phyloP scores from a whole-genome alignment of 2,888 invertebrate species.

The Cheilosia vulpina region DNA sequence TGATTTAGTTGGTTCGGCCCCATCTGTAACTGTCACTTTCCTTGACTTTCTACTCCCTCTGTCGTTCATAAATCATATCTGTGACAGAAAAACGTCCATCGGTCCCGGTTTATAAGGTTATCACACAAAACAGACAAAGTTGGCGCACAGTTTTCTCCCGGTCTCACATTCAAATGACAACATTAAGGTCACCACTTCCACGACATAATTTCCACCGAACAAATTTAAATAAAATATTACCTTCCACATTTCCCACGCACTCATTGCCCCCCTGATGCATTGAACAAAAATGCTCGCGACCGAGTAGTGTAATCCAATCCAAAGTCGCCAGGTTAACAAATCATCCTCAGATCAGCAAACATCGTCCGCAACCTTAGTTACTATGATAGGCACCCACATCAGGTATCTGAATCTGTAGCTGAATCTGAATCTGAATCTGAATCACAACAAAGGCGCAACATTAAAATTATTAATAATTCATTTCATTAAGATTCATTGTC shows the following conservation, averaged over 20 bases:
- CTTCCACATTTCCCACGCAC: conserved; percentile 45
- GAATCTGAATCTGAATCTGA: too few species aligned
- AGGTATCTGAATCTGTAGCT: conserved; percentile 14
- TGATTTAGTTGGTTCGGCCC: too few species aligned
- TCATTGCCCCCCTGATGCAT: conserved; percentile 26
- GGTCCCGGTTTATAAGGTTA: too few species aligned
- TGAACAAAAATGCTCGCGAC: conserved; percentile 1
- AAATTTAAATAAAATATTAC: conserved; percentile 58
- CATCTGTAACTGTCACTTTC: too few species aligned
- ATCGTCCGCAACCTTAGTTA: conserved; percentile 39
- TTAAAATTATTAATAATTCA: conserved; percentile 73
- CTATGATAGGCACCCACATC: conserved; percentile 9
- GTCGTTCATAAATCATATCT: background rate
- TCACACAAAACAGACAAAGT: conserved; percentile 7
- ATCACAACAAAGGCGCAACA: conserved; percentile 56
- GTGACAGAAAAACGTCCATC: too few species aligned
- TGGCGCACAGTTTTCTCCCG: conserved; percentile 25
- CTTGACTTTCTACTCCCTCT: background rate
- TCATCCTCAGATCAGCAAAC: conserved; percentile 71
- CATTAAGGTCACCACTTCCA: conserved; percentile 56
- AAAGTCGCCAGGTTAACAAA: conserved; percentile 59
- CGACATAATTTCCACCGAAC: conserved; percentile 59
- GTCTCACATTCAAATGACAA: conserved; percentile 44
- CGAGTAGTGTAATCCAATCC: conserved; percentile 7
- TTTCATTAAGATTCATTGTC: conserved; percentile 74